phyloP scores from a whole-genome alignment of 1,140 invertebrate genomes.

The Pseudomyrmex gracilis region DNA sequence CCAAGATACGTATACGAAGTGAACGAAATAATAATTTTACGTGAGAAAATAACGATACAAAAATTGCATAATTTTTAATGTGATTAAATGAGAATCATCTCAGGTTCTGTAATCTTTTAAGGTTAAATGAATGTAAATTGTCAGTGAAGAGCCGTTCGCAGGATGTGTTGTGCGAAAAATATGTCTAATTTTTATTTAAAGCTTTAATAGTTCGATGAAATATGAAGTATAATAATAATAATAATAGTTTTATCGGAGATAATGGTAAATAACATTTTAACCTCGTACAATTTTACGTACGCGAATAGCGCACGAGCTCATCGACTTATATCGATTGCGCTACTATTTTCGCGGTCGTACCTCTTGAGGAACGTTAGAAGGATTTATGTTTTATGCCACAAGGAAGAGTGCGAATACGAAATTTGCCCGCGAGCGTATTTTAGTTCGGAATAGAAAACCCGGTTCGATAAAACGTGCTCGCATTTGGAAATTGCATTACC shows the following conservation, averaged over 20 bases:
- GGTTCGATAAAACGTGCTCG: constrained; percentile 11
- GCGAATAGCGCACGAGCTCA: constrained; percentile 2
- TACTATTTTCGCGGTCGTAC: constrained; percentile 43
- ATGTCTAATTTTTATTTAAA: no score
- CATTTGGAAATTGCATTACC: constrained; percentile 44
- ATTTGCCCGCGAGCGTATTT: constrained; percentile 41
- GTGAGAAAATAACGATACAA: no score
- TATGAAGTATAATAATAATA: neutral
- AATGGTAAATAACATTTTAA: constrained; percentile 15
- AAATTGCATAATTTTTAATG: no score
- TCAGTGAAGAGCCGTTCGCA: no score
- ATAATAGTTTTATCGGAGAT: constrained; percentile 1
- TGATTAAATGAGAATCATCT: no score
- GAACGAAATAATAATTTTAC: no score
- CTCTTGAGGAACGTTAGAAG: constrained; percentile 13
- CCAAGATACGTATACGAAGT: no score
- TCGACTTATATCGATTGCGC: constrained; percentile 47
- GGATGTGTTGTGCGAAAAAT: no score
- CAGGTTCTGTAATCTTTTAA: no score
- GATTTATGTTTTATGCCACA: constrained; percentile 50
- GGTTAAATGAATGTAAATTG: no score
- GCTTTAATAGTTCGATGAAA: no score
- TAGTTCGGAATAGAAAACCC: constrained; percentile 16
- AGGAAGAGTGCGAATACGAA: constrained; percentile 44
- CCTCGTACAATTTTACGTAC: constrained; percentile 20